Evolutionary conservation across 2,113 vertebrate species (phyloP).

Genomic region (Triplophysa dalaica): DNA sequence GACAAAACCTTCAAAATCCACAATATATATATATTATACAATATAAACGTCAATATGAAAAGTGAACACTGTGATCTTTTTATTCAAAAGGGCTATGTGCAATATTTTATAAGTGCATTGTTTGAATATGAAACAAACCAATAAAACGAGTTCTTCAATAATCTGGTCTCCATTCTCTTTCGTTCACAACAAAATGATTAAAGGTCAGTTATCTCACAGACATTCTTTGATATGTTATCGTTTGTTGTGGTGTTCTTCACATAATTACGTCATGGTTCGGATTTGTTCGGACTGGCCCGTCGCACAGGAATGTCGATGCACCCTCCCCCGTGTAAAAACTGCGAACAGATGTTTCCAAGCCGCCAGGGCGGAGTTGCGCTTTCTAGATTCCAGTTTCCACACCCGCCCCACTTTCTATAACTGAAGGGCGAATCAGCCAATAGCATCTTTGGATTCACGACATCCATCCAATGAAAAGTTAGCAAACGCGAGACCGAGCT

Average conservation of each 20-base stretch:
- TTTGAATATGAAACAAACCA: slow-evolving; percentile 15
- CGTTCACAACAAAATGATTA: background rate
- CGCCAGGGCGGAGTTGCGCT: slow-evolving; percentile 71
- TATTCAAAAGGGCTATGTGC: background rate
- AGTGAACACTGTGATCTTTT: background rate
- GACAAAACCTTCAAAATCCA: background rate
- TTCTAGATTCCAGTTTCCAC: slow-evolving; percentile 62
- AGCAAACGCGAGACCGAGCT: slow-evolving; percentile 27
- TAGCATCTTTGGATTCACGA: slow-evolving; percentile 13
- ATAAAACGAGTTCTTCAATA: background rate
- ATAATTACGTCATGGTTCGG: slow-evolving; percentile 60
- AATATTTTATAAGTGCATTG: slow-evolving; percentile 8
- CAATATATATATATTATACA: background rate
- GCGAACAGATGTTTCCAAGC: slow-evolving; percentile 67
- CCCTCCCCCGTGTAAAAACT: slow-evolving; percentile 63
- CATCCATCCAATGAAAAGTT: slow-evolving; percentile 72
- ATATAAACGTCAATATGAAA: too few species aligned
- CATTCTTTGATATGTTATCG: background rate
- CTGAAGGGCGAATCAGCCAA: slow-evolving; percentile 61
- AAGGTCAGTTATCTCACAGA: background rate
- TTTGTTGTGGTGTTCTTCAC: background rate
- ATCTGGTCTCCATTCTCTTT: background rate
- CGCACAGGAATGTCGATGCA: slow-evolving; percentile 60
- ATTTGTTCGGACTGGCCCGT: slow-evolving; percentile 69
- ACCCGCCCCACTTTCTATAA: slow-evolving; percentile 53